These are phyloP conservation scores for Rhamphomyia laevipes DNA, from an alignment of 2,888 invertebrate species.

Conservation along the genomic window DNA sequence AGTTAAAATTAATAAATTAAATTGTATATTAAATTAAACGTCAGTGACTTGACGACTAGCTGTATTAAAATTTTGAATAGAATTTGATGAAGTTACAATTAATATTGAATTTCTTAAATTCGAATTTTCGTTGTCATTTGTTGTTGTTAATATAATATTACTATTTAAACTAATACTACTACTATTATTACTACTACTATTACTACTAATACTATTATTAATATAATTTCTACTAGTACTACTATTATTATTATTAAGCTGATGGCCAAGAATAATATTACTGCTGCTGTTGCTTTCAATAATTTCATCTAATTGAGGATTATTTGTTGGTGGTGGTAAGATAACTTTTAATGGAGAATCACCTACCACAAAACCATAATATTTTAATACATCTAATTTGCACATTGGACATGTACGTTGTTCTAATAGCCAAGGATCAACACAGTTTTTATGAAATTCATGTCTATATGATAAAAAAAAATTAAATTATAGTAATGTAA, in stretches of 20 bases:
- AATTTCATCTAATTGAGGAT: not conserved
- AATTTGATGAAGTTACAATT: not conserved
- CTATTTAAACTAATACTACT: conserved; percentile 10
- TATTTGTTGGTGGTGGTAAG: not conserved
- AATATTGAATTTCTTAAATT: not conserved
- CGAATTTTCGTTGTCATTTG: not conserved
- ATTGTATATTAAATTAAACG: conserved; percentile 29
- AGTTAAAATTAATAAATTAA: no score
- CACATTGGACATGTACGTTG: conserved; percentile 96
- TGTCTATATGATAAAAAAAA: conserved; percentile 53
- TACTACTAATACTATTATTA: conserved; percentile 20
- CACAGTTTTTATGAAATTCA: conserved; percentile 90
- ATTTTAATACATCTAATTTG: conserved; percentile 88
- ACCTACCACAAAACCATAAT: conserved; percentile 78
- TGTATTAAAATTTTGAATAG: conserved; percentile 16
- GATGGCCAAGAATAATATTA: not conserved
- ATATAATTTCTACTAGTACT: conserved; percentile 20
- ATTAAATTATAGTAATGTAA: not conserved
- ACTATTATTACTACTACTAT: conserved; percentile 14
- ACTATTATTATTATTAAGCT: not conserved
- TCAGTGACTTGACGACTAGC: conserved; percentile 36
- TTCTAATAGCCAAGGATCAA: conserved; percentile 92
- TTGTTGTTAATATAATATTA: not conserved
- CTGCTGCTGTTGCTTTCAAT: not conserved
- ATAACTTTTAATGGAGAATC: conserved; percentile 17